Conservation (phyloP, 2,113 vertebrate species). For the Proteles cristata region DNA sequence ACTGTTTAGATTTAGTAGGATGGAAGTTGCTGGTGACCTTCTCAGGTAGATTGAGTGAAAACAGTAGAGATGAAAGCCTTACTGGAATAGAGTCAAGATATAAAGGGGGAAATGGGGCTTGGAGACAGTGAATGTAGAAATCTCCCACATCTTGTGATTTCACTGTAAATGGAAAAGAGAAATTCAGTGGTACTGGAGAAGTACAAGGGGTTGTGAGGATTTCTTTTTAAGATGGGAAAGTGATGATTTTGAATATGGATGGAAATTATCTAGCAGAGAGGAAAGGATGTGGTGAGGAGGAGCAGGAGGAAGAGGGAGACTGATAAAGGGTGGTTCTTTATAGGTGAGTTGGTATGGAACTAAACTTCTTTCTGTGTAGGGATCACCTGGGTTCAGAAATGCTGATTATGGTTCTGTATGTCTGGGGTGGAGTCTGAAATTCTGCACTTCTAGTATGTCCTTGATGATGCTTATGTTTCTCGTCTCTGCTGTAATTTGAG, state of each 20-base stretch:
- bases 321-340: background rate
- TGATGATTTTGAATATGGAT: background rate
- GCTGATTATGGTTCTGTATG: background rate
- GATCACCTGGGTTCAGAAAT: constrained; percentile 21
- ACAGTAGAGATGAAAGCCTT: background rate
- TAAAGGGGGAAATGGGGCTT: background rate
- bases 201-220: background rate
- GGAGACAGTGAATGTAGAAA: background rate
- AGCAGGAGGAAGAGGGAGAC: background rate
- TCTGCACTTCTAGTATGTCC: background rate
- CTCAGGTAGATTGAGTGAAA: background rate
- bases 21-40: background rate
- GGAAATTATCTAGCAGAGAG: background rate
- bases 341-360: background rate
- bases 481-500: background rate
- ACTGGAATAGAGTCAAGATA: background rate
- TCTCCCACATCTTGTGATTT: background rate
- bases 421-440: background rate
- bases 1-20: background rate
- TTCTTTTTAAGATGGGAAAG: constrained; percentile 14
- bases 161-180: background rate
- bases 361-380: background rate
- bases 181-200: background rate
- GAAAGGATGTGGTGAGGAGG: background rate
- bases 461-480: background rate